Evolutionary conservation across 1,140 invertebrate species (phyloP), one percentile per base, ranked within the genome.

Genomic region (Leptinotarsa lineolata): DNA sequence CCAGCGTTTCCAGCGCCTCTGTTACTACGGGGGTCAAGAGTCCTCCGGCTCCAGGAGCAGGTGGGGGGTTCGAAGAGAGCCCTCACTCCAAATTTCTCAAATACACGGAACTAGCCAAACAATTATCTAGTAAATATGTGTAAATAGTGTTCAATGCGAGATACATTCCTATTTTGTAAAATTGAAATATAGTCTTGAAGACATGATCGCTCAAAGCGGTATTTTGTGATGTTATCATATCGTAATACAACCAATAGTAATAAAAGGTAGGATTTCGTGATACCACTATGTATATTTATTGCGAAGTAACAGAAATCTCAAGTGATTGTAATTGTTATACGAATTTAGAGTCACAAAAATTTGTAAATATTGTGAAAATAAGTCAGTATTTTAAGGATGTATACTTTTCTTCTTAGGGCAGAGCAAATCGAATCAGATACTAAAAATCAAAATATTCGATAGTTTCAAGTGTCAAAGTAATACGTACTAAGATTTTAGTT

Each of bases 61-160:
- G 83, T 0, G 84, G 86, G 68, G 88, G 89, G 30, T 92, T 94
- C 79, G 95, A 96, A 79, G 95, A 97, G 85, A 96, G 94, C 84
- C 94, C 95, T 18, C 95, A 97, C 86, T 97, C 95, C 75, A 97
- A 97, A 88, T 97, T 97, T 89, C 91, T 97, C 76, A 97, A 97
- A 88, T 97, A 97, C 87, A 96, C 95, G 81, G 95, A 97, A 88
- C 90, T 97, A 83, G 95, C 95, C 76, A 97, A 97, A 87, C 95
- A 97, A 87, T 88, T 97, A 83, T 97, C 95, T 83, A 96, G 95
- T 86, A 97, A 97, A 89, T 97, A 97, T 87, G 93, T 94, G 90
- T 94, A 92, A 88, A 81, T 81, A 80, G 63, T 78, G 75, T 74
- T 70, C 69, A 67, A 59, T 54, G 60, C 46, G 72, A 77, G 68